Conservation (phyloP, 2,113 vertebrate genomes). For the Zootoca vivipara region DNA sequence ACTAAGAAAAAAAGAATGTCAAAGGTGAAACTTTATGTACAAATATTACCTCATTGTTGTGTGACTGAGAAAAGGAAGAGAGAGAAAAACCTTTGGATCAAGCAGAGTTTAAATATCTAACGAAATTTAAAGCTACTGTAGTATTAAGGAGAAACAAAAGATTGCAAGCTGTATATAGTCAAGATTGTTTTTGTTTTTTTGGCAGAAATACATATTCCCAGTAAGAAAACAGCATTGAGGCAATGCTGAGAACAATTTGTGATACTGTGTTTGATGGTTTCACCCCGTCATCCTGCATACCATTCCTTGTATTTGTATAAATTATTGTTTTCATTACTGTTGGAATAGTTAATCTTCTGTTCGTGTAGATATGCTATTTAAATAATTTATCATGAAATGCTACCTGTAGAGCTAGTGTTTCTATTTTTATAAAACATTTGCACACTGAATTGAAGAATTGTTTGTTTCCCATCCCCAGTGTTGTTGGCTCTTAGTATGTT, state of each 20-base stretch:
- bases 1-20: slow-evolving; percentile 76
- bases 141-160: slow-evolving; percentile 70
- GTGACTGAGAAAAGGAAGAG: slow-evolving; percentile 82
- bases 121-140: slow-evolving; percentile 86
- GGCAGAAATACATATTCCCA: slow-evolving; percentile 80
- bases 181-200: slow-evolving; percentile 83
- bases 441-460: slow-evolving; percentile 93
- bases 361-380: slow-evolving; percentile 99
- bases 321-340: slow-evolving; percentile 91
- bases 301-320: slow-evolving; percentile 91
- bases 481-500: slow-evolving; percentile 83
- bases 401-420: slow-evolving; percentile 91
- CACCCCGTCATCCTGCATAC: slow-evolving; percentile 83
- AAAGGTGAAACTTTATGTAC: slow-evolving; percentile 88
- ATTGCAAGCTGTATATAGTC: slow-evolving; percentile 92
- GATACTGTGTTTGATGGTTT: slow-evolving; percentile 74
- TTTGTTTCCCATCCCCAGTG: slow-evolving; percentile 70
- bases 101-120: slow-evolving; percentile 86
- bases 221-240: slow-evolving; percentile 81
- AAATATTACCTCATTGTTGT: slow-evolving; percentile 99
- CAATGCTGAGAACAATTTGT: slow-evolving; percentile 80
- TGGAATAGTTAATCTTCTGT: slow-evolving; percentile 87
- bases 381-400: slow-evolving; percentile 99
- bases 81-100: slow-evolving; percentile 80
- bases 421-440: slow-evolving; percentile 99